phyloP scores from a whole-genome alignment of 2,113 vertebrate species.

The Clupea harengus region DNA sequence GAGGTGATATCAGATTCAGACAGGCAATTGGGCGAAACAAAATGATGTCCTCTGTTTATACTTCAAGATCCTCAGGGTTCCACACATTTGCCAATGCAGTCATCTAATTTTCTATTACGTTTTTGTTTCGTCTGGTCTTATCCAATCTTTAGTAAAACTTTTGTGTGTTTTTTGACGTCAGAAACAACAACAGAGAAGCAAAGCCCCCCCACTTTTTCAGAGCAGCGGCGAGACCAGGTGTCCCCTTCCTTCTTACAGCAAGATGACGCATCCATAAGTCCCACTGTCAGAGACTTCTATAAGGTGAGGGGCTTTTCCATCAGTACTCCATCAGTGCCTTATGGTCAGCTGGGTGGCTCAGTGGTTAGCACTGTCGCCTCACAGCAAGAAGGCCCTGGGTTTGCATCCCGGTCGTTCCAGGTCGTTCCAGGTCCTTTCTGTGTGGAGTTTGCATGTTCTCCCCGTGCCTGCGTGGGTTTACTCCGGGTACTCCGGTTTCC shows the following conservation, averaged over 20 bases:
- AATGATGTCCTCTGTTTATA: neutral
- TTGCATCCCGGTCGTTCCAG: no score
- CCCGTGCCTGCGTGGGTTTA: no score
- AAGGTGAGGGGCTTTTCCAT: slow-evolving; percentile 54
- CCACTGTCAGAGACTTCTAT: slow-evolving; percentile 63
- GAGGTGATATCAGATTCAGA: neutral
- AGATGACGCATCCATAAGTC: slow-evolving; percentile 2
- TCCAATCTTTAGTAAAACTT: neutral
- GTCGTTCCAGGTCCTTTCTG: no score
- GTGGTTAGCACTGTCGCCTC: no score
- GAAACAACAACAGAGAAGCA: slow-evolving; percentile 22
- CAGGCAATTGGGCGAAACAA: neutral
- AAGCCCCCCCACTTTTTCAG: slow-evolving; percentile 28
- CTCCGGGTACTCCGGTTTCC: no score
- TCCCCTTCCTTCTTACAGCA: slow-evolving; percentile 61
- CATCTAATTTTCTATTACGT: neutral
- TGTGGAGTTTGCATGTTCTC: no score
- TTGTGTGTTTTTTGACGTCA: slow-evolving; percentile 24
- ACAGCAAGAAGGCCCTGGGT: no score
- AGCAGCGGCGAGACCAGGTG: slow-evolving; percentile 43
- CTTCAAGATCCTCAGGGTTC: neutral
- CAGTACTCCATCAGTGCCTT: neutral
- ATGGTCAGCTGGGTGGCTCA: neutral
- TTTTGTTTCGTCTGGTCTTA: neutral
- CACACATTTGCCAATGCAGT: neutral